A percentile compares a stretch with the other conserved stretches of the same genome.
Conservation (phyloP, 2,797 vertebrate species). For the Notolabrus celidotus region DNA sequence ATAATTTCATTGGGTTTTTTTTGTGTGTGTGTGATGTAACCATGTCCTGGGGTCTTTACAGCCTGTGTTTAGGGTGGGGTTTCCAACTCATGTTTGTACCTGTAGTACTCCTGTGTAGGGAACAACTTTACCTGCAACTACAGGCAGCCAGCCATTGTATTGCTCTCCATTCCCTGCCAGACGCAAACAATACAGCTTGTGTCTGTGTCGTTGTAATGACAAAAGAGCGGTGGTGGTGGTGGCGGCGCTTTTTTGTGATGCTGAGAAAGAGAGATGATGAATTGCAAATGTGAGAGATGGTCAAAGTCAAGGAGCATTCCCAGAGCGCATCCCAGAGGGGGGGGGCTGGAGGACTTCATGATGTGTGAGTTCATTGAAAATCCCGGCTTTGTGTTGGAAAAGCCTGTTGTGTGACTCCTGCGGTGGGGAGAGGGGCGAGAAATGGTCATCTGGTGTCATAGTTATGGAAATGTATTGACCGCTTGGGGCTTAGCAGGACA, state of each 20-base stretch:
- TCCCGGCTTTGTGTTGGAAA: slow-evolving; percentile 69
- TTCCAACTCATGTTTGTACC: slow-evolving; percentile 68
- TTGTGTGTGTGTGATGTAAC: slow-evolving; percentile 6
- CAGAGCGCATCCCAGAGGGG: slow-evolving; percentile 60
- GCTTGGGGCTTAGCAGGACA: slow-evolving; percentile 67
- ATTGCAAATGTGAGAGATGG: slow-evolving; percentile 81
- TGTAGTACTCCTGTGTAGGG: slow-evolving; percentile 46
- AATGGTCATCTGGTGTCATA: slow-evolving; percentile 82
- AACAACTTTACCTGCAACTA: slow-evolving; percentile 52
- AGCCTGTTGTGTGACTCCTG: slow-evolving; percentile 65
- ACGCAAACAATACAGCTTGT: slow-evolving; percentile 64
- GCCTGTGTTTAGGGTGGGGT: slow-evolving; percentile 55
- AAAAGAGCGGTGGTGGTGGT: slow-evolving; percentile 64
- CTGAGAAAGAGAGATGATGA: slow-evolving; percentile 75
- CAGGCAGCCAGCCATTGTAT: slow-evolving; percentile 50
- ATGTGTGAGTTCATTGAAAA: slow-evolving; percentile 77
- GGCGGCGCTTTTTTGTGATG: slow-evolving; percentile 64
- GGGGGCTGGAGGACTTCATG: slow-evolving; percentile 53
- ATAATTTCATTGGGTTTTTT: slow-evolving; percentile 8
- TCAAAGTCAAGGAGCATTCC: slow-evolving; percentile 83
- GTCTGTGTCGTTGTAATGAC: slow-evolving; percentile 77
- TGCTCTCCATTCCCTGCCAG: slow-evolving; percentile 54
- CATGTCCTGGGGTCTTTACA: slow-evolving; percentile 41
- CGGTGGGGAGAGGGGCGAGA: slow-evolving; percentile 57
- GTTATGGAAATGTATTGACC: slow-evolving; percentile 81